Evolutionary conservation across 2,888 invertebrate species (phyloP).

Genomic region (Drosophila demipolita): DNA sequence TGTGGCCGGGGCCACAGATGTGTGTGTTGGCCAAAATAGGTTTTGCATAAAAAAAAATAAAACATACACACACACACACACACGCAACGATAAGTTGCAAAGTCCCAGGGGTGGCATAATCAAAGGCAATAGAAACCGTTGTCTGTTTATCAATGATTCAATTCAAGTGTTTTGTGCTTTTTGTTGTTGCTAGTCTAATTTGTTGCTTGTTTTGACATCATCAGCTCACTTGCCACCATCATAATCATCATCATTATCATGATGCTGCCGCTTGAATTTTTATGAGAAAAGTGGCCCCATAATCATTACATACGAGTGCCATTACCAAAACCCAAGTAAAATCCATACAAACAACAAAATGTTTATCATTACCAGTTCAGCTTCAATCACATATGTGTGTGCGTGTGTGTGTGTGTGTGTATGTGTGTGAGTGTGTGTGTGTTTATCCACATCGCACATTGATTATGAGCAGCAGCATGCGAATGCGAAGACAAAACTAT

Average conservation of each 20-base stretch:
- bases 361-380: slow-evolving; percentile 60
- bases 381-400: slow-evolving; percentile 23
- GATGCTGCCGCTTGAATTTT: slow-evolving; percentile 71
- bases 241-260: background rate
- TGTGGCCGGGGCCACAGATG: slow-evolving; percentile 50
- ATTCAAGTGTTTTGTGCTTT: slow-evolving; percentile 50
- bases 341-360: slow-evolving; percentile 47
- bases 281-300: slow-evolving; percentile 76
- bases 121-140: slow-evolving; percentile 47
- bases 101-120: slow-evolving; percentile 36
- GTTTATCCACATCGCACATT: slow-evolving; percentile 8
- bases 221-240: slow-evolving; percentile 42
- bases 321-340: slow-evolving; percentile 56
- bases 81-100: background rate
- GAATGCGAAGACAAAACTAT: slow-evolving; percentile 48
- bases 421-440: background rate
- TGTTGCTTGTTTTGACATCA: slow-evolving; percentile 74
- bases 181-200: slow-evolving; percentile 57
- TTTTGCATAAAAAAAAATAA: slow-evolving; percentile 24
- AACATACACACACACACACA: background rate
- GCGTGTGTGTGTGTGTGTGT: background rate
- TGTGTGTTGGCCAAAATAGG: slow-evolving; percentile 40
- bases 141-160: slow-evolving; percentile 71
- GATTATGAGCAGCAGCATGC: slow-evolving; percentile 26
- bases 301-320: slow-evolving; percentile 75